Percentiles rank a stretch among this genome's conserved stretches.
Evolutionary conservation across 1,140 invertebrate genomes (phyloP).

Genomic region (Tetragonula clypearis): DNA sequence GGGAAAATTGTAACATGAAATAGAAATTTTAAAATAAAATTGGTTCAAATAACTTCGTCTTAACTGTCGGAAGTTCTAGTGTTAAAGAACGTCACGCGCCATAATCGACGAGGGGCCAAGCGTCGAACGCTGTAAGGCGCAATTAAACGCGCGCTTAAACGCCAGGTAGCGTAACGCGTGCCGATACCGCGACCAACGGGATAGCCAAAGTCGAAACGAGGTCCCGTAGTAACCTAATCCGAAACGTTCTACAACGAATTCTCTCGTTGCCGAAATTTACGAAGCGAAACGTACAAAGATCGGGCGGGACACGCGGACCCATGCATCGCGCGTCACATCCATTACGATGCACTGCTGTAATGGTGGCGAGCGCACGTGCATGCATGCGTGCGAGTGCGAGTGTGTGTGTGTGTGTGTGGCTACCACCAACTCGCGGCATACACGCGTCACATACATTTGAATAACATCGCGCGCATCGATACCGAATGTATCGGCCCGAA

Average conservation of each 20-base stretch:
- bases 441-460: slow-evolving; percentile 52
- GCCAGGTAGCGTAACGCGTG: background rate
- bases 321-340: slow-evolving; percentile 67
- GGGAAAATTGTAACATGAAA: too few relatives aligned
- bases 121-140: background rate
- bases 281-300: slow-evolving; percentile 64
- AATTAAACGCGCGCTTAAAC: slow-evolving; percentile 21
- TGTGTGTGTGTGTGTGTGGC: background rate
- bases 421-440: background rate
- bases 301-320: slow-evolving; percentile 60
- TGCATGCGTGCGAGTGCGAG: background rate
- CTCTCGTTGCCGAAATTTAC: slow-evolving; percentile 64
- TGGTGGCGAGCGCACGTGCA: background rate
- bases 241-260: slow-evolving; percentile 63
- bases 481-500: background rate
- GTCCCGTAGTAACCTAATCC: background rate
- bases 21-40: too few relatives aligned
- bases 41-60: too few relatives aligned
- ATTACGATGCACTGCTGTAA: slow-evolving; percentile 61
- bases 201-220: slow-evolving; percentile 9
- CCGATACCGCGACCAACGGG: background rate
- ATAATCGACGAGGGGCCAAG: background rate
- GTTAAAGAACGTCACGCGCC: slow-evolving; percentile 10
- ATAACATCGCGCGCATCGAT: slow-evolving; percentile 53
- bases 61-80: too few relatives aligned